Conservation (phyloP, 1,140 invertebrate genomes). For the Brachionus koreanus region DNA sequence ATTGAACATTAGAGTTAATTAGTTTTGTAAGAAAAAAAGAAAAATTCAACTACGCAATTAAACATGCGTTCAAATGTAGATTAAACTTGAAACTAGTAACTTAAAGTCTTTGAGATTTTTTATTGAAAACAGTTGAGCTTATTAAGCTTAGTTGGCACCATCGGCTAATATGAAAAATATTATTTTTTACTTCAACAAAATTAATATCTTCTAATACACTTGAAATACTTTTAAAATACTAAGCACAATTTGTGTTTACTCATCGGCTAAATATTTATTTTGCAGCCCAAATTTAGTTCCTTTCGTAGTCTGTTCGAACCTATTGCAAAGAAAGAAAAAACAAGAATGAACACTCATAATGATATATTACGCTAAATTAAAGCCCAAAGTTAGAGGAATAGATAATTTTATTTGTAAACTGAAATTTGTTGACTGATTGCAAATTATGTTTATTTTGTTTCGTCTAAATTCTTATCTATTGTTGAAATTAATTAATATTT, state of each 20-base stretch:
- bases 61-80: neutral
- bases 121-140: neutral
- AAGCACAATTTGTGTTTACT: neutral
- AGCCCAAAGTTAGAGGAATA: neutral
- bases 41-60: neutral
- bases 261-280: neutral
- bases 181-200: neutral
- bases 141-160: neutral
- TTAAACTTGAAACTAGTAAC: neutral
- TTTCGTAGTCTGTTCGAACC: neutral
- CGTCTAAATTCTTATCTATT: conserved; percentile 5
- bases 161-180: neutral
- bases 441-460: conserved; percentile 28
- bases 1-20: neutral
- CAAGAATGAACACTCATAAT: neutral
- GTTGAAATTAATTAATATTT: conserved; percentile 39
- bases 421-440: conserved; percentile 28
- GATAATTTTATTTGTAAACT: conserved; percentile 31
- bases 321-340: neutral
- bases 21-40: neutral
- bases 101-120: neutral
- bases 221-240: neutral
- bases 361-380: neutral
- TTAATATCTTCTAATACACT: neutral
- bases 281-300: neutral